Percentiles rank a stretch among this genome's conserved stretches.
These are phyloP conservation scores for Panorpa germanica DNA, from an alignment of 2,888 invertebrate genomes.

Conservation along the genomic window DNA sequence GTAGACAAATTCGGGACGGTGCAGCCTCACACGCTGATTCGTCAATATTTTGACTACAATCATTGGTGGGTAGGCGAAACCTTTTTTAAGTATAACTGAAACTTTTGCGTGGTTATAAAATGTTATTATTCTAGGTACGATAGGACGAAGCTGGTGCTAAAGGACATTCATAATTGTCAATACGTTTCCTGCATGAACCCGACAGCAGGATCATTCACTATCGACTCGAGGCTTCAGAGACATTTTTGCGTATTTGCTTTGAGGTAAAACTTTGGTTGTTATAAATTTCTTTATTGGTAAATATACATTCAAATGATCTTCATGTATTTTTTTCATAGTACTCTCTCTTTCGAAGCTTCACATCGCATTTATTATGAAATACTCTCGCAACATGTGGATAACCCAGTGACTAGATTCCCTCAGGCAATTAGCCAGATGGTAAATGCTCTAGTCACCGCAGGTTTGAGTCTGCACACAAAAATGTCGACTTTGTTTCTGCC, in stretches of 20 bases:
- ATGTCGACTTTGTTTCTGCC: constrained; percentile 66
- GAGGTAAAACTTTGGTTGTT: constrained; percentile 25
- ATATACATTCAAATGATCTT: neutral
- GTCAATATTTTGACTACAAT: constrained; percentile 85
- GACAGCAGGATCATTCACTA: constrained; percentile 90
- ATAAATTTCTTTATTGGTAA: neutral
- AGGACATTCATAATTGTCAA: constrained; percentile 86
- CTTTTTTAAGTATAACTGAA: constrained; percentile 5
- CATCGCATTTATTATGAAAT: constrained; percentile 71
- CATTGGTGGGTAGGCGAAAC: constrained; percentile 65
- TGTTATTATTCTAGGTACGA: constrained; percentile 45
- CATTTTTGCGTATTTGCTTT: constrained; percentile 78
- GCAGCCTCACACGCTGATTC: constrained; percentile 83
- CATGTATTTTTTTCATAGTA: constrained; percentile 28
- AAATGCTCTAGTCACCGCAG: constrained; percentile 43
- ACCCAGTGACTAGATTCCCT: constrained; percentile 45
- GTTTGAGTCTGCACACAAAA: constrained; percentile 58
- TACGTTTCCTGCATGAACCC: constrained; percentile 95
- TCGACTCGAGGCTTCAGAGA: constrained; percentile 76
- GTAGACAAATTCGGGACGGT: constrained; percentile 90
- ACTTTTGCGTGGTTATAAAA: neutral
- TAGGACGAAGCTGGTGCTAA: constrained; percentile 61
- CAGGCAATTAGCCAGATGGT: constrained; percentile 33
- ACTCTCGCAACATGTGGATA: constrained; percentile 49
- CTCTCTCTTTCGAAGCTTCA: constrained; percentile 64